Conservation (phyloP, 2,888 invertebrate genomes). For the Ornithoptera priamus region DNA sequence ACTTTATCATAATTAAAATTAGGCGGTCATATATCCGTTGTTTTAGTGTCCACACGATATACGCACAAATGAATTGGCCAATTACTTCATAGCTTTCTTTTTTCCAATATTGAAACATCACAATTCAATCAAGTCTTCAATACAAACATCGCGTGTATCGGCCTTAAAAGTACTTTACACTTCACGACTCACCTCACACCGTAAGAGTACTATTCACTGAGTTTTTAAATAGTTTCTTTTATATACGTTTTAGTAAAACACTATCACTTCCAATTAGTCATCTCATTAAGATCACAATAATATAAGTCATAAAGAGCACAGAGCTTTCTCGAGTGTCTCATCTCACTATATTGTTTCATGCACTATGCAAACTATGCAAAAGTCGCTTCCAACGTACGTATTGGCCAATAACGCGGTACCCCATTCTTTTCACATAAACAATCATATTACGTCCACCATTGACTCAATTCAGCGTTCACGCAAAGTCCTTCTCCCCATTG, state of each 20-base stretch:
- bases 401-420: neutral
- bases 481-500: neutral
- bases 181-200: constrained; percentile 3
- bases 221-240: neutral
- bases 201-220: neutral
- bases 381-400: constrained; percentile 2
- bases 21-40: neutral
- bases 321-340: neutral
- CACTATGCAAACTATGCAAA: neutral
- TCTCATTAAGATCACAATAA: too few species aligned
- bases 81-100: neutral
- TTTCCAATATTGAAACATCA: neutral
- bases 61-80: neutral
- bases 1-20: neutral
- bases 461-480: neutral
- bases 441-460: neutral
- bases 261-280: neutral
- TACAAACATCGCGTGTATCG: neutral
- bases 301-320: too few species aligned
- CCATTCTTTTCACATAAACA: neutral
- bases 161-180: constrained; percentile 1
- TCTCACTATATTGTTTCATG: neutral
- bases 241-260: neutral
- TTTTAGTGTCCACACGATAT: neutral
- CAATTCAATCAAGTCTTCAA: neutral